Base-by-base conservation (phyloP, 2,888 invertebrate species). In the Orchesellides sinensis region DNA sequence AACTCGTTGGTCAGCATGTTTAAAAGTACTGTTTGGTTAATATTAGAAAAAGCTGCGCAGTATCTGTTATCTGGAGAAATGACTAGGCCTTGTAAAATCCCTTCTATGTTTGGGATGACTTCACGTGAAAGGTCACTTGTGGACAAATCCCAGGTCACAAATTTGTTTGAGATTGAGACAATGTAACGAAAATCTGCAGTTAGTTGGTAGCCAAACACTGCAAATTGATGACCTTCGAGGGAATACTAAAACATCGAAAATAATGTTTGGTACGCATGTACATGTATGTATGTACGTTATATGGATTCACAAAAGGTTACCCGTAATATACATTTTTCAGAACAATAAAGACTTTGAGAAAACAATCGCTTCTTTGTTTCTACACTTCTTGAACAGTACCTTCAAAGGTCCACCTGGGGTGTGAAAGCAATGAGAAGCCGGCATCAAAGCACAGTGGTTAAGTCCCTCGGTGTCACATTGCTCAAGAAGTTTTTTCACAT, bases 321-420 rank as follows among this genome's bases (percentile, higher is more conserved):
- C n/a, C n/a, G n/a, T n/a, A 40, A 40, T 40, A 40, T 40, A 14
- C n/a, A n/a, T 40, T 40, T 40, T 40, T 59, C 23, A 59, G 6
- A 10, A 59, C 17, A 25, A 27, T 10, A 27, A 21, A 27, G 59
- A 27, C n/a, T n/a, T n/a, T n/a, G n/a, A n/a, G n/a, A 65, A 65
- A 6, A 27, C 17, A 61, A 23, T 29, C 27, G 6, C 25, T 14
- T 45, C 47, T 19, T 66, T 66, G 66, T 66, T 59, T 59, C 14
- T 25, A 17, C 2, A 19, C 8, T 59, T 27, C 25, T 59, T 52
- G 17, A 4, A 17, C 52, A 52, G 21, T 90, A 96, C 96, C 92
- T 99, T 98, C 4, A 99, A 91, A 0, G 99, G 99, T 0, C 99
- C 99, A 56, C 99, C 99, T n/a, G 99, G 99, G 0, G 99, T 98